Evolutionary conservation across 2,797 vertebrate species (phyloP).

Genomic region (Xyrichtys novacula): DNA sequence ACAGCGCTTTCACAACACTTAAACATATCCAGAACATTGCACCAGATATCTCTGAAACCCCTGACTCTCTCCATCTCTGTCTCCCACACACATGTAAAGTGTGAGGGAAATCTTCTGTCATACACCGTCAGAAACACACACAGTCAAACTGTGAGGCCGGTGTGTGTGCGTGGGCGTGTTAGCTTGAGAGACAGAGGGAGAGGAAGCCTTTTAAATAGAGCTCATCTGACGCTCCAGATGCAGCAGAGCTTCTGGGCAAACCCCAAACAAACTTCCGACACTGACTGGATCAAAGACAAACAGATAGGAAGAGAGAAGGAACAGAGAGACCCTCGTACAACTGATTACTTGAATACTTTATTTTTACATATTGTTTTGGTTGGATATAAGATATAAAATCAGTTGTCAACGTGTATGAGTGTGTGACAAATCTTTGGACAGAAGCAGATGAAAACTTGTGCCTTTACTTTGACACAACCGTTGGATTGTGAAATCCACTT

Average conservation of each 20-base stretch:
- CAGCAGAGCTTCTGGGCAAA: conserved; percentile 16
- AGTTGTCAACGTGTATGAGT: too few relatives aligned
- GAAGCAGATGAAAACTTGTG: too few relatives aligned
- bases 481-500: too few relatives aligned
- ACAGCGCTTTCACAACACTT: conserved; percentile 14
- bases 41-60: neutral
- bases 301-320: neutral
- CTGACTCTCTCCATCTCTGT: neutral
- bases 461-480: too few relatives aligned
- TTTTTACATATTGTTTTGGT: too few relatives aligned
- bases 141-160: conserved; percentile 4
- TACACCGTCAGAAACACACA: conserved; percentile 6
- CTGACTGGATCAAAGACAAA: neutral
- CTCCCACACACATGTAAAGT: neutral
- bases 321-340: neutral
- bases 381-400: too few relatives aligned
- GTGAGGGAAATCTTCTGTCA: conserved; percentile 2
- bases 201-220: conserved; percentile 50
- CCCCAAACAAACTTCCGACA: conserved; percentile 19
- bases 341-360: too few relatives aligned
- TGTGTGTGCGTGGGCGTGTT: conserved; percentile 18
- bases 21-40: neutral
- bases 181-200: conserved; percentile 19
- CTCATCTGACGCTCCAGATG: conserved; percentile 42
- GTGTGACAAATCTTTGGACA: too few relatives aligned